Conservation (phyloP, 2,797 vertebrate genomes). For the Acanthiza pusilla region DNA sequence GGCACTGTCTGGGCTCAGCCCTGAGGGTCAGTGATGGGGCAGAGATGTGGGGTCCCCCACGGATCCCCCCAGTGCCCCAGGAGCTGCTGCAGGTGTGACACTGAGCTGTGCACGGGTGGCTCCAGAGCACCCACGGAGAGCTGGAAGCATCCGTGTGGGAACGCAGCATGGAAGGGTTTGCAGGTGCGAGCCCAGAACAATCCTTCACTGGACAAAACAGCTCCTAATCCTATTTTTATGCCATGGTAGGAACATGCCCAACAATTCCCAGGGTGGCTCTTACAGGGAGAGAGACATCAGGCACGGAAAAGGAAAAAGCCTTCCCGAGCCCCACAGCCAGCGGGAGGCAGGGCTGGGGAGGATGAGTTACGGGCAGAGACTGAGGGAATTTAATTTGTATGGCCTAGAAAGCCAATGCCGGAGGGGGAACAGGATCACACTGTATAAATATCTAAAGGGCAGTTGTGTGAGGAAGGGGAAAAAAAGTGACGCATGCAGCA, state of each 20-base stretch:
- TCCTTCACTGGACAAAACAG: neutral
- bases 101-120: rapidly evolving
- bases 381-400: constrained; percentile 27
- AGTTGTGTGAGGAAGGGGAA: constrained; percentile 25
- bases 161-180: rapidly evolving
- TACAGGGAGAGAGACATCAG: neutral
- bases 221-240: neutral
- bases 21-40: neutral
- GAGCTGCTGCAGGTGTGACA: neutral
- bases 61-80: neutral
- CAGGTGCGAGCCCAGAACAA: neutral
- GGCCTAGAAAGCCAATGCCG: constrained; percentile 36
- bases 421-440: constrained; percentile 6
- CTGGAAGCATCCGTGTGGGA: rapidly evolving
- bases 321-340: neutral
- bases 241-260: neutral
- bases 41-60: neutral
- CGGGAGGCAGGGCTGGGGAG: neutral
- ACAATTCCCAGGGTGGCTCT: neutral
- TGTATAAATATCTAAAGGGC: constrained; percentile 62
- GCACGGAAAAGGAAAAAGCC: neutral
- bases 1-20: neutral
- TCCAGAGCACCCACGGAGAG: neutral
- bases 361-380: constrained; percentile 12
- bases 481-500: constrained; percentile 18